These are phyloP conservation scores for Puma concolor DNA, from an alignment of 2,113 vertebrate genomes.

Conservation along the genomic window DNA sequence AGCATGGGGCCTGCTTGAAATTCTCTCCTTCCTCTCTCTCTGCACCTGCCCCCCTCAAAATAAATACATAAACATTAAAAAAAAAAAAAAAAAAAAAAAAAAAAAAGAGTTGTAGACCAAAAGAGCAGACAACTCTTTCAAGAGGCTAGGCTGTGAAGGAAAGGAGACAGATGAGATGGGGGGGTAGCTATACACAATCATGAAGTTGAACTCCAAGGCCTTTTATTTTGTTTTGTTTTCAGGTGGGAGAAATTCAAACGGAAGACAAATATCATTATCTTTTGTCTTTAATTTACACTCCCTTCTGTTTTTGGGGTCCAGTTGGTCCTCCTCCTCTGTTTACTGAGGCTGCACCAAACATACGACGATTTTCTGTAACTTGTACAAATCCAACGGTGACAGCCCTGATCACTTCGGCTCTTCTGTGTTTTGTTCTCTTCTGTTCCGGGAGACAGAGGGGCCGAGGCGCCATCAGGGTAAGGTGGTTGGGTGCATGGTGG, in stretches of 20 bases:
- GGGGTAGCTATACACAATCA: background rate
- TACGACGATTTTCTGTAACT: background rate
- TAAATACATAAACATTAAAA: too few species aligned
- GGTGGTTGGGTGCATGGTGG: background rate
- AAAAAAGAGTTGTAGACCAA: background rate
- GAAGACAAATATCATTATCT: background rate
- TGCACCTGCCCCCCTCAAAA: too few species aligned
- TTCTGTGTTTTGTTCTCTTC: background rate
- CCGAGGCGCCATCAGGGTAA: too few species aligned
- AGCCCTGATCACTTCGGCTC: background rate
- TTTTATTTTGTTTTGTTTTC: background rate
- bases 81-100: too few species aligned
- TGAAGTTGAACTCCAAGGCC: background rate
- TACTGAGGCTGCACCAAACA: background rate
- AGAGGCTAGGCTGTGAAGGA: background rate
- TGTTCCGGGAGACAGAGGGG: background rate
- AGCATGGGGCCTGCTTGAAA: too few species aligned
- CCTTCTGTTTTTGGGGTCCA: background rate
- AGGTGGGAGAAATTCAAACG: background rate
- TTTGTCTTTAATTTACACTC: background rate
- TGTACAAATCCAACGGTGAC: too few species aligned
- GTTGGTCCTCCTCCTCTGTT: background rate
- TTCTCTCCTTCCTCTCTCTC: too few species aligned
- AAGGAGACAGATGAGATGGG: background rate
- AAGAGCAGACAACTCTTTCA: background rate